Percentiles rank a stretch among this genome's conserved stretches.
Conservation (phyloP, 2,797 vertebrate species). For the Muraenolepis orangiensis region DNA sequence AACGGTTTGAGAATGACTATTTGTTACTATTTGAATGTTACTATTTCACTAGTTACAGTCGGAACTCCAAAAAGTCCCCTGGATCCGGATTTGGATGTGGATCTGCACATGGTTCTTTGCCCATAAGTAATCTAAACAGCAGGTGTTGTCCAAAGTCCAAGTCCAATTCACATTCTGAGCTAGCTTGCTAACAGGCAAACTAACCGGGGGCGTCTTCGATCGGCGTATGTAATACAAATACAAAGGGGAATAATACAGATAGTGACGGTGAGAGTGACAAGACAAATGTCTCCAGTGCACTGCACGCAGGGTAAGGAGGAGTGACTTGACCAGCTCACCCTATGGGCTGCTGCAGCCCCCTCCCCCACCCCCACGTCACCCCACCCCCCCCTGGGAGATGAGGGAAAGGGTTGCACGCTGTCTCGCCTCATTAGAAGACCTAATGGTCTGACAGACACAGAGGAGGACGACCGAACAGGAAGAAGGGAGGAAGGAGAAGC, state of each 20-base stretch:
- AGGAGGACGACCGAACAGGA: conserved; percentile 33
- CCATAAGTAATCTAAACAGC: no score
- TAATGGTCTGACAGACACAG: conserved; percentile 78
- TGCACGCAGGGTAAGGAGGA: neutral
- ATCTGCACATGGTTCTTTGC: no score
- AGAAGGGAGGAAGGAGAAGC: neutral
- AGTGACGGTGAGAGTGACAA: neutral
- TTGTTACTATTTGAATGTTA: neutral
- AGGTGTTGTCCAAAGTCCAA: no score
- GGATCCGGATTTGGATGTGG: no score
- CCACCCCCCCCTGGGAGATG: conserved; percentile 76
- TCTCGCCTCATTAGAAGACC: conserved; percentile 81
- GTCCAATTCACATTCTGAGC: no score
- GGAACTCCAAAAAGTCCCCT: no score
- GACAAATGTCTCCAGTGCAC: neutral
- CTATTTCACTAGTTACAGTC: neutral
- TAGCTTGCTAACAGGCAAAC: no score
- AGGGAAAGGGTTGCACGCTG: conserved; percentile 83
- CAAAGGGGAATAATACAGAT: no score
- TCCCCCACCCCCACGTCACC: conserved; percentile 64
- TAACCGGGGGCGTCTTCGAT: no score
- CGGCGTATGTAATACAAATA: no score
- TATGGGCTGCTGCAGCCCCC: conserved; percentile 73
- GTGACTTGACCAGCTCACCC: conserved; percentile 63
- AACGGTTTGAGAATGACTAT: neutral